Evolutionary conservation across 2,113 vertebrate species (phyloP), one percentile per base, ranked within the genome.

Genomic region (Phylloscopus trochiloides): DNA sequence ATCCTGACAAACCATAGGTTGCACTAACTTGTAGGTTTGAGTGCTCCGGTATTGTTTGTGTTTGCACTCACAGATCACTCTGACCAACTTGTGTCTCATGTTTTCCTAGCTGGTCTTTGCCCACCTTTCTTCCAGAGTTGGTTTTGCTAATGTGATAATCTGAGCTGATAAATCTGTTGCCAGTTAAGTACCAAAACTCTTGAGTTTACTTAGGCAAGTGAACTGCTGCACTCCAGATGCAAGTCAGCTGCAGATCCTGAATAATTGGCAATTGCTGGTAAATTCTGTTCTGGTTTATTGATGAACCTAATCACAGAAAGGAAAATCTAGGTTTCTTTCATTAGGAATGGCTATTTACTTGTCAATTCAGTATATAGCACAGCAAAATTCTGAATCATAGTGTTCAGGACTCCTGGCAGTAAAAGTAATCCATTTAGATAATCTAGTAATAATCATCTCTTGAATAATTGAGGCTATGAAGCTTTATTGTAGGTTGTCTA

Each of bases 171-270:
- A 70, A 58, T 92, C 54, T 76, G 20, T 72, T 90, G 45, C 58
- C 58, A 54, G 50, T 68, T 70, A 76, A 65, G 8, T 73, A 79
- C 47, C 71, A 65, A 65, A 88, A 80, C 61, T 90, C 54, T 62
- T 26, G 36, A 42, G 52, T 90, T 96, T 88, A 75, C 86, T 90
- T 73, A 94, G 45, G 47, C 82, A 76, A 85, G 87, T 78, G 57
- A 92, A 24, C 42, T 95, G 62, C 74, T 79, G 85, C 81, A n/a
- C 43, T 90, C 81, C 90, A 91, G 77, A 86, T 90, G 57, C 26
- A 81, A 84, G 63, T 87, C 89, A 94, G 57, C 94, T 88, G 81
- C 74, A 65, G 36, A 70, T 58, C 8, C n/a, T 0, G 0, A 55
- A 29, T 76, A 68, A 70, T 10, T 79, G 54, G 59, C 29, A 17